phyloP scores from a whole-genome alignment of 1,140 invertebrate genomes.

The Delia radicum region DNA sequence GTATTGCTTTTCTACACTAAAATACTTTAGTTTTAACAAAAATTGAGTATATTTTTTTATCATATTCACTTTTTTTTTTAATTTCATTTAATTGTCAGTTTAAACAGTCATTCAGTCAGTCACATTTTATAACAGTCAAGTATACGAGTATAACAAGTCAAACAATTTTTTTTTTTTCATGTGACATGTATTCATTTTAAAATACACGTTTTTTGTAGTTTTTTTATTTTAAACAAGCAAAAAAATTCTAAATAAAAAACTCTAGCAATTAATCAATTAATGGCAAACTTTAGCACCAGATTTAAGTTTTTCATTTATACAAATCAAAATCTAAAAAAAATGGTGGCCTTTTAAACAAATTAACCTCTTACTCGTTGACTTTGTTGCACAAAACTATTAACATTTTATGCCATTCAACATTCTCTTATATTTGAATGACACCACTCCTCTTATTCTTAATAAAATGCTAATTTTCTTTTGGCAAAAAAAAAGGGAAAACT shows the following conservation, averaged over 20 bases:
- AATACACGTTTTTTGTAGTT: slow-evolving; percentile 1
- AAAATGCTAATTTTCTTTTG: not conserved
- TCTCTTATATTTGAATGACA: not conserved
- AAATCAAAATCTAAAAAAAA: not conserved
- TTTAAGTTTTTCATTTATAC: not conserved
- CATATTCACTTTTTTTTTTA: not conserved
- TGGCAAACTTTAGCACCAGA: not conserved
- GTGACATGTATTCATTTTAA: not conserved
- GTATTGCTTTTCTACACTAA: no score
- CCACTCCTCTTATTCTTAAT: not conserved
- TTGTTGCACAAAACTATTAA: not conserved
- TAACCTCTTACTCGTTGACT: not conserved
- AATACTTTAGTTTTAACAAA: not conserved
- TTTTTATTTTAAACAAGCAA: not conserved
- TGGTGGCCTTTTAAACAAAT: not conserved
- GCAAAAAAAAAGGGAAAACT: not conserved
- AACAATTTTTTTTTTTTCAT: not conserved
- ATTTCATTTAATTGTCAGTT: not conserved
- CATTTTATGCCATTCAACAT: not conserved
- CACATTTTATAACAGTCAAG: no score
- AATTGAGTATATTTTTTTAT: not conserved
- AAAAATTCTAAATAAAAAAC: not conserved
- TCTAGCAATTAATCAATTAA: not conserved
- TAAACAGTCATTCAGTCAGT: not conserved
- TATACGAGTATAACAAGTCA: no score